Base-by-base conservation (phyloP, 2,888 invertebrate species). In the Andrena bucephala region DNA sequence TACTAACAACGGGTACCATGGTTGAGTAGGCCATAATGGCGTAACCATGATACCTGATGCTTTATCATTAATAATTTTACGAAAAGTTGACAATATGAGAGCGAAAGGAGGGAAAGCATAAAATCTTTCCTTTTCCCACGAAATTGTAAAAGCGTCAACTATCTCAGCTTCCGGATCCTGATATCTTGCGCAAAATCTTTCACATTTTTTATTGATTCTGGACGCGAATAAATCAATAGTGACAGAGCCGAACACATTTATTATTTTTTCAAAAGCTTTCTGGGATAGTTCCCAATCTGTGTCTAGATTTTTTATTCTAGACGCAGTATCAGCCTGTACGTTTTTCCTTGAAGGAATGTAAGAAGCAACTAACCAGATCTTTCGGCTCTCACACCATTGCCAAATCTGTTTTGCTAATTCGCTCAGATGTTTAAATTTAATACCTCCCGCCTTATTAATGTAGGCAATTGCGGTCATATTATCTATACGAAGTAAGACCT, bases 71-170 rank as follows among this genome's bases (percentile, higher is more conserved):
- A 85, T 81, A 16, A 88, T 85, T 73, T 89, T 89, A 72, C 79
- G 36, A 13, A 85, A 69, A 0, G 68, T 74, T n/a, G 68, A 57
- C 8, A 70, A 31, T 0, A 77, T 62, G 0, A 77, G 54, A 31
- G 84, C 68, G 33, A 84, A 87, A 5, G 85, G 87, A 42, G 85
- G 87, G 68, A 89, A 89, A 1, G 88, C 87, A 20, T 89, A 87
- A 70, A 85, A 84, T 10, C 72, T 73, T 62, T 84, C 63, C n/a
- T 83, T 42, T 33, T 10, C 65, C 85, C 85, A 89, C 5, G 66
- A 76, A 8, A 88, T 27, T 0, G 86, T 89, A 60, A 89, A 87
- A 0, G 88, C 86, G 33, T 88, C 84, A 0, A 88, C 67, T 24
- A 16, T 27, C 4, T 8, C 31, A 0, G 87, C 87, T 31, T 83